These are phyloP conservation scores for Acipenser ruthenus DNA, from an alignment of 2,797 vertebrate species.

Conservation along the genomic window DNA sequence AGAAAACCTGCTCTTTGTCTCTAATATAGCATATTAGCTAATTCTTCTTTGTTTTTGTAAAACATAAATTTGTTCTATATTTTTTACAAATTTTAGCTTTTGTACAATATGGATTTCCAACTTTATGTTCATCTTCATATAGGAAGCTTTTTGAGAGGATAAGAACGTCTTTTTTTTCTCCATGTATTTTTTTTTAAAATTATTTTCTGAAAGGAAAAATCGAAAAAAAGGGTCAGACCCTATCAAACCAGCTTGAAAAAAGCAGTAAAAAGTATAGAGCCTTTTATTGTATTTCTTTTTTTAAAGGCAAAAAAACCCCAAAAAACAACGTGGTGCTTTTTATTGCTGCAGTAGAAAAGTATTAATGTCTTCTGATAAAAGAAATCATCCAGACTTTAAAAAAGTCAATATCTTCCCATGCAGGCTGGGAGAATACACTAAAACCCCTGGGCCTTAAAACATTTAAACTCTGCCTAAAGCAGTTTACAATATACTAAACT, in stretches of 20 bases:
- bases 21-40: conserved; percentile 44
- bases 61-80: conserved; percentile 54
- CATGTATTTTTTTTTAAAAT: conserved; percentile 17
- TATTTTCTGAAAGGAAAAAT: conserved; percentile 28
- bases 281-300: conserved; percentile 57
- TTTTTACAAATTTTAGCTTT: conserved; percentile 61
- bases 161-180: conserved; percentile 15
- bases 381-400: conserved; percentile 67
- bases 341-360: conserved; percentile 45
- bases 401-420: conserved; percentile 70
- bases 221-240: conserved; percentile 46
- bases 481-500: conserved; percentile 67
- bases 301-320: conserved; percentile 43
- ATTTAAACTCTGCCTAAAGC: conserved; percentile 70
- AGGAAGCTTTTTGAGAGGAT: conserved; percentile 44
- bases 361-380: conserved; percentile 71
- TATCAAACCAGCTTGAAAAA: conserved; percentile 48
- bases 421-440: conserved; percentile 71
- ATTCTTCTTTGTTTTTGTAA: conserved; percentile 52
- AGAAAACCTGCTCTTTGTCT: conserved; percentile 50
- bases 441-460: conserved; percentile 75
- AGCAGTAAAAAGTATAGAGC: conserved; percentile 42
- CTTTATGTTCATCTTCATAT: conserved; percentile 44
- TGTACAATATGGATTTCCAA: conserved; percentile 54
- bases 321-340: conserved; percentile 51